Percentiles rank a stretch among this genome's conserved stretches.
Conservation (phyloP, 1,140 invertebrate species). For the Rhopalosiphum padi region DNA sequence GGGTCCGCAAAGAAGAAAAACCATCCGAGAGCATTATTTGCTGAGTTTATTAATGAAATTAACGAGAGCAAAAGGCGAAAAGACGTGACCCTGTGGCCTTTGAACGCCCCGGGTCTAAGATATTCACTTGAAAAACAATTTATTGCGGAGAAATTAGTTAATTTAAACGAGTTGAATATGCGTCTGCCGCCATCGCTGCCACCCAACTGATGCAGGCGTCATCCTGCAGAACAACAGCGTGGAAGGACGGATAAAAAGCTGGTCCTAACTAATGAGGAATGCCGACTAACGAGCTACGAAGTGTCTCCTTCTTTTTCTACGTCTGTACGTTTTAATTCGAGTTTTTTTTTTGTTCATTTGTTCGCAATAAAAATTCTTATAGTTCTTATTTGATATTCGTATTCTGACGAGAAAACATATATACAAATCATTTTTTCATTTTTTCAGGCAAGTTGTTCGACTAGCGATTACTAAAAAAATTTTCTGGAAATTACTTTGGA, state of each 20-base stretch:
- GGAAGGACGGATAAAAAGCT: not conserved
- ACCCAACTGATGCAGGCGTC: not conserved
- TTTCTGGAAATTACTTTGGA: not conserved
- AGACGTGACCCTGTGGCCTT: constrained; percentile 45
- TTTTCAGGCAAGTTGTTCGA: not conserved
- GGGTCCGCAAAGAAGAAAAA: not conserved
- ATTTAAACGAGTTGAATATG: constrained; percentile 40
- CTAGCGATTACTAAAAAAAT: not conserved
- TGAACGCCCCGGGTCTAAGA: constrained; percentile 27
- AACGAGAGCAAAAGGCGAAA: constrained; percentile 20
- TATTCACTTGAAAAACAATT: constrained; percentile 33
- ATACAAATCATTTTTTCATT: not conserved
- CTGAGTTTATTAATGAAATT: constrained; percentile 42
- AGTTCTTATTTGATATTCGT: not conserved
- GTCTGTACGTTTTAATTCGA: not conserved
- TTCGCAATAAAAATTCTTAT: not conserved
- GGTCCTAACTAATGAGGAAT: constrained; percentile 20
- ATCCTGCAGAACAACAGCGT: not conserved
- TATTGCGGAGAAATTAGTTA: constrained; percentile 48
- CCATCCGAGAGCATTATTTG: constrained; percentile 24
- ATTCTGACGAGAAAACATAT: not conserved
- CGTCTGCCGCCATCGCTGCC: not conserved
- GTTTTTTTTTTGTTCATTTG: not conserved
- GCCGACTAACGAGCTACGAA: constrained; percentile 30
- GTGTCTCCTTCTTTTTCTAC: not conserved